These are phyloP conservation scores for Chamaetylas fuelleborni DNA, from an alignment of 2,113 vertebrate species.

Conservation along the genomic window DNA sequence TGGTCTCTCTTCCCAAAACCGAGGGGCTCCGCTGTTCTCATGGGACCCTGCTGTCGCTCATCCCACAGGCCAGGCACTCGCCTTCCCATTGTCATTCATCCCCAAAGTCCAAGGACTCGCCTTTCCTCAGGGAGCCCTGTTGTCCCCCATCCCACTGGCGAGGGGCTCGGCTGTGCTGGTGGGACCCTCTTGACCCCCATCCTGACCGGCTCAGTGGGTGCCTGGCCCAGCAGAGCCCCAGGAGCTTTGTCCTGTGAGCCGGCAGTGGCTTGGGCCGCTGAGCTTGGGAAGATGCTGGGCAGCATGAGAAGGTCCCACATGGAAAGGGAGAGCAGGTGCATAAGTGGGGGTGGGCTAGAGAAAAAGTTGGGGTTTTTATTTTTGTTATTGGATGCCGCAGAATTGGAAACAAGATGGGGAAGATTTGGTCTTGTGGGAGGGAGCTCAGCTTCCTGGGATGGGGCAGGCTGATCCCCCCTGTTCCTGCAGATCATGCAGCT, in stretches of 20 bases:
- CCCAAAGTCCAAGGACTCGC: neutral
- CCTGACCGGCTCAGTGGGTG: fast-evolving
- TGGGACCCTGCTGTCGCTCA: neutral
- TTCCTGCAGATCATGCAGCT: neutral
- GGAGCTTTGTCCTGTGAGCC: neutral
- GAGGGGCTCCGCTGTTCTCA: neutral
- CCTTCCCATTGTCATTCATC: neutral
- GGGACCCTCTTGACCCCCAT: neutral
- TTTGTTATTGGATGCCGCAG: neutral
- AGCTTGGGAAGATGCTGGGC: neutral
- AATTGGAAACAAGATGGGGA: neutral
- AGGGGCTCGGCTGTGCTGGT: fast-evolving
- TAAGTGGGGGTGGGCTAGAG: neutral
- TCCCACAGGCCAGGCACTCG: neutral
- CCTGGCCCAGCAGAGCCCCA: neutral
- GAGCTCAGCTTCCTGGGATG: neutral
- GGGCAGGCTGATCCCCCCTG: neutral
- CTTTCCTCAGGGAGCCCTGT: neutral
- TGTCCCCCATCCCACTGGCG: neutral
- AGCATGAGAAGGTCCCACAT: neutral
- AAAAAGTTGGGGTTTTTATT: neutral
- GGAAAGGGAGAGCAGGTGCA: neutral
- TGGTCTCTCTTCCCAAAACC: neutral
- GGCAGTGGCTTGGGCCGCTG: fast-evolving
- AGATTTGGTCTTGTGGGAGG: neutral